Evolutionary conservation across 2,888 invertebrate genomes (phyloP).

Genomic region (Lomographa bimaculata): DNA sequence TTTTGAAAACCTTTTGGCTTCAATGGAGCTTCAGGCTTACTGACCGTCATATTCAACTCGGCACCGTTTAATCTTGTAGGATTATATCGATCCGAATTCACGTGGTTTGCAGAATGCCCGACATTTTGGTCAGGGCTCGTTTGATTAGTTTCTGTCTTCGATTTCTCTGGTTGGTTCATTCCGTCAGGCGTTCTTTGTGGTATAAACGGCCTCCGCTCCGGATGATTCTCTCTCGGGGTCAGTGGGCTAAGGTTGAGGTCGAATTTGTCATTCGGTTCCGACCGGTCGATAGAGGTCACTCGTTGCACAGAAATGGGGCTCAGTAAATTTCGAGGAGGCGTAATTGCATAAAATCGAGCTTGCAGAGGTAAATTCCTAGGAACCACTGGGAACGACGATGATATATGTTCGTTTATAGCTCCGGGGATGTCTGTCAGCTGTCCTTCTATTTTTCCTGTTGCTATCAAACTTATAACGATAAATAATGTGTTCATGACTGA

Average conservation of each 20-base stretch:
- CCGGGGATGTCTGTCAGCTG: constrained; percentile 41
- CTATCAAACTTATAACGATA: constrained; percentile 43
- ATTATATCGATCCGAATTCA: not conserved
- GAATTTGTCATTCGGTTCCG: constrained; percentile 25
- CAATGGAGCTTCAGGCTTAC: not conserved
- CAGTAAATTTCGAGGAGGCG: too few species aligned
- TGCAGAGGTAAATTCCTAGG: constrained; percentile 29
- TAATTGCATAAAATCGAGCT: constrained; percentile 12
- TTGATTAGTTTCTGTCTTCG: not conserved
- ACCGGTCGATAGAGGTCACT: constrained; percentile 28
- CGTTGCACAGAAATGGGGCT: constrained; percentile 32
- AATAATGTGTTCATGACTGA: constrained; percentile 51
- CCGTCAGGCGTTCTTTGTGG: constrained; percentile 31
- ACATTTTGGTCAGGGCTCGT: not conserved
- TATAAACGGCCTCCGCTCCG: constrained; percentile 33
- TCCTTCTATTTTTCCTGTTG: constrained; percentile 46
- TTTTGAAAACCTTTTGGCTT: not conserved
- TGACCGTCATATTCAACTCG: not conserved
- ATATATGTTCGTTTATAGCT: constrained; percentile 32
- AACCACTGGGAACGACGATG: constrained; percentile 22
- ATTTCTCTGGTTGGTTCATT: constrained; percentile 10
- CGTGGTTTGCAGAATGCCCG: not conserved
- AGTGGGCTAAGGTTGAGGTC: constrained; percentile 29
- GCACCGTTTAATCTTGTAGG: not conserved
- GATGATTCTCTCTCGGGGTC: constrained; percentile 32